phyloP scores from a whole-genome alignment of 2,113 vertebrate genomes.

The Regulus satrapa region DNA sequence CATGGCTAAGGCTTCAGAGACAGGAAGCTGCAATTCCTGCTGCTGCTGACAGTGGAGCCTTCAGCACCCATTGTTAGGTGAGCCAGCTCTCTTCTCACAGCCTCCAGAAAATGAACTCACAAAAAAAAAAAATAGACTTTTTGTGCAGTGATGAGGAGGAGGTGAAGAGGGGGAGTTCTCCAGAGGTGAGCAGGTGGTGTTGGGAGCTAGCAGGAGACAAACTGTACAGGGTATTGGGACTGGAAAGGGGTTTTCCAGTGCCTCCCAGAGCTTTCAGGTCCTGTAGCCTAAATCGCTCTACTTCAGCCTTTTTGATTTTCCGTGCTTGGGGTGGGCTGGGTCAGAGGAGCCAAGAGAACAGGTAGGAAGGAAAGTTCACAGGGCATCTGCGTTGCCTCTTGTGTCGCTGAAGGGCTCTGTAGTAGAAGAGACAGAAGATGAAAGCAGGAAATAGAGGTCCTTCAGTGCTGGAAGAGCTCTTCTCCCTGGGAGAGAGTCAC shows the following conservation, averaged over 20 bases:
- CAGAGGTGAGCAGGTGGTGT: fast-evolving
- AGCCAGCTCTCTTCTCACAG: not conserved
- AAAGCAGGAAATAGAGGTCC: not conserved
- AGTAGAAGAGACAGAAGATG: not conserved
- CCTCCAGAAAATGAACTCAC: not conserved
- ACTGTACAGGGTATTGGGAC: not conserved
- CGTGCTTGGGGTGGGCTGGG: not conserved
- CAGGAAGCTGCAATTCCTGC: not conserved
- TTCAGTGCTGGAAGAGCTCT: not conserved
- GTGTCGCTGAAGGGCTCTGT: not conserved
- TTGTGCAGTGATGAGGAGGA: fast-evolving
- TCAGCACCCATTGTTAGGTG: not conserved
- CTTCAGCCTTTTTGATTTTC: not conserved
- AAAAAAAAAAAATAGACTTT: not conserved
- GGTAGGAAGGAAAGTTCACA: not conserved
- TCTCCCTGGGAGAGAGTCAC: not conserved
- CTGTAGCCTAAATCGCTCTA: not conserved
- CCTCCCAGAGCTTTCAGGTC: not conserved
- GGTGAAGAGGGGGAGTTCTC: not conserved
- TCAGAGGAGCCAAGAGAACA: not conserved
- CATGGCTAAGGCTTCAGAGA: not conserved
- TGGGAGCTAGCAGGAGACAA: not conserved
- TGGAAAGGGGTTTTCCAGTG: not conserved
- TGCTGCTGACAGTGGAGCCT: not conserved
- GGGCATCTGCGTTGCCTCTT: not conserved